Evolutionary conservation across 1,140 invertebrate species (phyloP), one percentile per base, ranked within the genome.

Genomic region (Drosophila santomea): DNA sequence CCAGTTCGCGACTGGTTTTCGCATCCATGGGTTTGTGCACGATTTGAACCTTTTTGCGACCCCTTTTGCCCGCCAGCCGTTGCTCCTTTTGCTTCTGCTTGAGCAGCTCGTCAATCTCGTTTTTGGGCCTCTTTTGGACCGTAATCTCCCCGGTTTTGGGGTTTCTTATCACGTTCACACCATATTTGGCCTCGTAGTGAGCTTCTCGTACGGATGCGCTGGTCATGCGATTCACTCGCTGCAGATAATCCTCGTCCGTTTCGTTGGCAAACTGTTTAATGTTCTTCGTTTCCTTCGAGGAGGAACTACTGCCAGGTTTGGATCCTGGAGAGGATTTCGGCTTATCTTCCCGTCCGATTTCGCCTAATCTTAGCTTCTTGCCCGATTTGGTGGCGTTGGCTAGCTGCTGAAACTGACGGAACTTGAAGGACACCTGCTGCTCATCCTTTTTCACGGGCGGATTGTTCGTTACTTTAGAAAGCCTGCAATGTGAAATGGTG

Each of bases 121-220:
- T 92, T 69, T 93, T 93, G 1, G 88, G 78, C 0, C 78, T 74
- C 68, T 94, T 95, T 39, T 91, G 85, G 11, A 94, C 23, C 7
- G 93, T 92, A 25, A 94, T 91, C 32, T 92, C 62, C 3, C 94
- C 94, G 4, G 93, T 94, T 48, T 92, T 75, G 0, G 88, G 56
- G 81, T 94, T 91, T 14, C 94, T 79, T 47, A 93, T 90, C 0
- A 95, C 92, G 59, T 93, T 90, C 0, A 95, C 94, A 17, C 92
- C 92, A 62, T 92, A 95, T 55, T 95, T 94, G 3, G 92, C 92
- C 67, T 95, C 94, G 67, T 94, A 95, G 17, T 91, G 88, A 4
- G 94, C 93, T 74, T 94, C 94, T 11, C 93, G 93, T 1, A 94
- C 55, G 36, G 94, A 94, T 28, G 90, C 90, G 1, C 92, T 72